phyloP scores from a whole-genome alignment of 2,888 invertebrate genomes.

The Prostheceraeus crozeri region DNA sequence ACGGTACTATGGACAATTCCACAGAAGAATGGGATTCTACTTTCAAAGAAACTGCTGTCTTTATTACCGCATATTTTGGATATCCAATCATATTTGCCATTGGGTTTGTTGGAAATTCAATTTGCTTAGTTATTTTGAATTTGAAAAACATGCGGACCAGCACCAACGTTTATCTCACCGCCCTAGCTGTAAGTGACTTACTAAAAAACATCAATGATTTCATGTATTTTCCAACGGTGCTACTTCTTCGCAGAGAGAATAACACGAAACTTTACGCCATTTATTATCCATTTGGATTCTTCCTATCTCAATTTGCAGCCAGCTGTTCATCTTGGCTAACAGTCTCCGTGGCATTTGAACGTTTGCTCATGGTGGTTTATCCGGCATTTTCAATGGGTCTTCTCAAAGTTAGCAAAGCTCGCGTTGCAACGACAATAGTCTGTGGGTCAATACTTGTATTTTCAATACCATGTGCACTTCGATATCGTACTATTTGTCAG shows the following conservation, averaged over 20 bases:
- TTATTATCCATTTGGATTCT: slow-evolving; percentile 50
- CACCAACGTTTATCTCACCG: slow-evolving; percentile 34
- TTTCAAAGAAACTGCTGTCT: not conserved
- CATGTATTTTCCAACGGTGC: slow-evolving; percentile 34
- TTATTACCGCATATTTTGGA: slow-evolving; percentile 24
- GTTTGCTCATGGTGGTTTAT: slow-evolving; percentile 50
- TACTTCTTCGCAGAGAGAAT: not conserved
- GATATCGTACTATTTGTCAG: slow-evolving; percentile 32
- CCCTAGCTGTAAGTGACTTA: slow-evolving; percentile 32
- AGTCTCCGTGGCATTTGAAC: slow-evolving; percentile 50
- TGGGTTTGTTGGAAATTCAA: slow-evolving; percentile 33
- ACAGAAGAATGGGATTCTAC: too few species aligned
- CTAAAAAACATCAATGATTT: slow-evolving; percentile 34
- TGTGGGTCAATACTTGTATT: slow-evolving; percentile 48
- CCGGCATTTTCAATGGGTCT: slow-evolving; percentile 45
- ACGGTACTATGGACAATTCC: too few species aligned
- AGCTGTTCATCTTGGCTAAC: slow-evolving; percentile 51
- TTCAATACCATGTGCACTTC: slow-evolving; percentile 48
- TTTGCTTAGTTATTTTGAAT: slow-evolving; percentile 33
- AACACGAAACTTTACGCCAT: slow-evolving; percentile 27
- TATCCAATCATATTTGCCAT: slow-evolving; percentile 31
- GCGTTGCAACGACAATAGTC: slow-evolving; percentile 46
- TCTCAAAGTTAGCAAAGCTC: slow-evolving; percentile 46
- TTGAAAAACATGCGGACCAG: slow-evolving; percentile 35
- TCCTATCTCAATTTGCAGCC: slow-evolving; percentile 48